Evolutionary conservation across 2,888 invertebrate genomes (phyloP).

Genomic region (Tinea pellionella): DNA sequence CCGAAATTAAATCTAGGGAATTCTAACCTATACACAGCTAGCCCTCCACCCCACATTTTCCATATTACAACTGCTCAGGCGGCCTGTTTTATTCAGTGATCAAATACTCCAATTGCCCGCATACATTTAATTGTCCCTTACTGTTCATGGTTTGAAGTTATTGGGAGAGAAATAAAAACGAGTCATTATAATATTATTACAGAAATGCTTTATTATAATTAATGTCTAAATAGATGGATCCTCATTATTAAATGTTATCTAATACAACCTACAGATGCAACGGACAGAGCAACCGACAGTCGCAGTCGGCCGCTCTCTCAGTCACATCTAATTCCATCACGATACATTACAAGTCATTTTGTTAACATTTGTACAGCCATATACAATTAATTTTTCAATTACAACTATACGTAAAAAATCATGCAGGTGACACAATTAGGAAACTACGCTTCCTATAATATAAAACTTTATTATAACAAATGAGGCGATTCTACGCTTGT

Average conservation of each 20-base stretch:
- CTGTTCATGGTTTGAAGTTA: too few species aligned
- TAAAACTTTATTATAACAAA: constrained; percentile 66
- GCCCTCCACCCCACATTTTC: too few species aligned
- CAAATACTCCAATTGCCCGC: too few species aligned
- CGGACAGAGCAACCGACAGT: constrained; percentile 45
- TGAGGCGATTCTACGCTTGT: constrained; percentile 64
- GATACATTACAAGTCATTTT: constrained; percentile 65
- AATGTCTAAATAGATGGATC: constrained; percentile 75
- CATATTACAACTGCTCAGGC: too few species aligned
- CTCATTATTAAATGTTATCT: constrained; percentile 69
- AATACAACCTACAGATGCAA: constrained; percentile 63
- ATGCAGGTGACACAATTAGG: constrained; percentile 62
- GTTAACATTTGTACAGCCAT: constrained; percentile 70
- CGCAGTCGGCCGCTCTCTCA: constrained; percentile 45
- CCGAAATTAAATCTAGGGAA: too few species aligned
- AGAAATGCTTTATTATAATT: constrained; percentile 76
- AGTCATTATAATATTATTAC: constrained; percentile 66
- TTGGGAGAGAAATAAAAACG: neutral
- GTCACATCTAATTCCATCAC: constrained; percentile 58
- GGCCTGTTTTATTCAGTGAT: too few species aligned
- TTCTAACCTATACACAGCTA: too few species aligned
- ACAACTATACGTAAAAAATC: constrained; percentile 69
- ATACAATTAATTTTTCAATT: constrained; percentile 71
- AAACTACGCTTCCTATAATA: constrained; percentile 62
- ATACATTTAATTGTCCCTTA: too few species aligned